Evolutionary conservation across 2,113 vertebrate species (phyloP), one percentile per base, ranked within the genome.

Genomic region (Sturnus vulgaris): DNA sequence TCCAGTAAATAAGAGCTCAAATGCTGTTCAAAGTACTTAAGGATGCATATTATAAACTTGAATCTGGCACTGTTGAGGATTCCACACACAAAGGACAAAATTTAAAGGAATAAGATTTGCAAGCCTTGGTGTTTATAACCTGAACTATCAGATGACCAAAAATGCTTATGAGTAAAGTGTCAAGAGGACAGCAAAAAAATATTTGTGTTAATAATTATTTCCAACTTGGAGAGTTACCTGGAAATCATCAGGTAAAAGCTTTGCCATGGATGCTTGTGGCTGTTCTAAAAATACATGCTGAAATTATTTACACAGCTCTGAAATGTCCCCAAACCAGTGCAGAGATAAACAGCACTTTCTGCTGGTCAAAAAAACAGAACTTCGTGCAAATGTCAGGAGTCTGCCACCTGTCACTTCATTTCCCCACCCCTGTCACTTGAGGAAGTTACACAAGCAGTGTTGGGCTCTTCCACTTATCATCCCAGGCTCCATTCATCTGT

Each of bases 1-100:
- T 76, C 42, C 64, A 69, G 70, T 89, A 97, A 97, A 95, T 94
- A 91, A 63, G 76, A 94, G 75, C 71, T 76, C 87, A 87, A 89
- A 78, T 15, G 31, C 46, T 80, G 60, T 33, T 94, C 63, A 82
- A 85, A 92, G 60, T 24, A 89, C 95, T 95, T 91, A 28, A 75
- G 77, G 65, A 82, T 84, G 28, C n/a, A 22, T 52, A 50, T 88
- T 78, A 87, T 88, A 91, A 91, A 91, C 60, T 76, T 50, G n/a
- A 56, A 77, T 76, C 69, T 95, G 69, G 79, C 85, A 69, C 86
- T 57, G 44, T 8, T 52, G 11, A 71, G 70, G 39, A 73, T 76
- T 53, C 75, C 19, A 40, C 49, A 89, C 63, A 79, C 8, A 77
- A 87, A 75, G 5, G 35, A 84, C 31, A 73, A 31, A 66, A 63